These are phyloP conservation scores for Platycheirus rosarum DNA, from an alignment of 2,888 invertebrate genomes.

Conservation along the genomic window DNA sequence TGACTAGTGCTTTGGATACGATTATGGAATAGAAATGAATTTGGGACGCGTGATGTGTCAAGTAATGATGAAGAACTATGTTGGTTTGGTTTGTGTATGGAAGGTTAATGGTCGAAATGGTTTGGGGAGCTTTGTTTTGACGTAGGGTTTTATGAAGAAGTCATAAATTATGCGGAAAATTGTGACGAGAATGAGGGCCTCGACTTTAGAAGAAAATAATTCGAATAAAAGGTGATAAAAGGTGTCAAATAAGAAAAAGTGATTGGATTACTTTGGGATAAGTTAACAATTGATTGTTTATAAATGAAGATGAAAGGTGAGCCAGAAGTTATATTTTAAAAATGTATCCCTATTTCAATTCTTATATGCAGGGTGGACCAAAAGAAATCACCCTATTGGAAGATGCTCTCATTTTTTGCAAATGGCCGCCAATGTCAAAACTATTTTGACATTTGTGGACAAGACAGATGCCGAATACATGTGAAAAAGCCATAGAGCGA, in stretches of 20 bases:
- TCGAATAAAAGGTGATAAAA: not conserved
- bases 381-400: too few species aligned
- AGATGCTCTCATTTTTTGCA: too few species aligned
- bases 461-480: too few species aligned
- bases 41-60: conserved; percentile 18
- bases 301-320: too few species aligned
- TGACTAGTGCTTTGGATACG: not conserved
- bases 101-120: conserved; percentile 9
- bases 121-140: conserved; percentile 6
- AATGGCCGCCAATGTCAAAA: too few species aligned
- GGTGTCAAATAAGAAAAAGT: not conserved
- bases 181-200: not conserved
- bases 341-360: too few species aligned
- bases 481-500: too few species aligned
- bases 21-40: not conserved
- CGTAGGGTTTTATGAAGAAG: not conserved
- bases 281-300: too few species aligned
- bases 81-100: not conserved
- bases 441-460: too few species aligned
- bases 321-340: too few species aligned
- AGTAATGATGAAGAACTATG: conserved; percentile 9
- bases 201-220: not conserved
- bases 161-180: conserved; percentile 1
- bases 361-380: too few species aligned
- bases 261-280: too few species aligned